Conservation (phyloP, 2,888 invertebrate species). For the Ceramica pisi region DNA sequence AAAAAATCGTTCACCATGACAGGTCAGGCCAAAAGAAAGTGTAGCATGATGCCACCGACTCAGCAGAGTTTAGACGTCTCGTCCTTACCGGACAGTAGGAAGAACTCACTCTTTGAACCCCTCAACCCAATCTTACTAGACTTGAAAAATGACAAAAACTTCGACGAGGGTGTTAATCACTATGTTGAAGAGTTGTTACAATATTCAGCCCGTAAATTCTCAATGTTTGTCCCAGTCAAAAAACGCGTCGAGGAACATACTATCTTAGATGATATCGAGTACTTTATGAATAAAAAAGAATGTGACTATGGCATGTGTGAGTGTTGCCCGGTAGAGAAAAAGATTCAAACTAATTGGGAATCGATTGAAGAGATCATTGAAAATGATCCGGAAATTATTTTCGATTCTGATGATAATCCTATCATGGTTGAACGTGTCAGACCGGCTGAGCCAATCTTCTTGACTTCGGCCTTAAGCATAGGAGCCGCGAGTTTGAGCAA, state of each 20-base stretch:
- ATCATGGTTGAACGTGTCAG: slow-evolving; percentile 80
- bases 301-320: slow-evolving; percentile 86
- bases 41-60: slow-evolving; percentile 75
- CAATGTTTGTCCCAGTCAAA: slow-evolving; percentile 76
- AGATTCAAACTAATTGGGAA: slow-evolving; percentile 81
- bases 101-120: slow-evolving; percentile 71
- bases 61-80: slow-evolving; percentile 71
- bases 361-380: slow-evolving; percentile 87
- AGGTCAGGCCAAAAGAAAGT: slow-evolving; percentile 91
- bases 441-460: slow-evolving; percentile 56
- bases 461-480: slow-evolving; percentile 60
- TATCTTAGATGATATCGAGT: slow-evolving; percentile 84
- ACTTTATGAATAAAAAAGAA: slow-evolving; percentile 84
- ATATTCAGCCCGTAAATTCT: slow-evolving; percentile 85
- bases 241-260: slow-evolving; percentile 76
- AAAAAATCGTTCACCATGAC: slow-evolving; percentile 95
- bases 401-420: slow-evolving; percentile 85
- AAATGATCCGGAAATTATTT: slow-evolving; percentile 88
- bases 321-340: slow-evolving; percentile 80
- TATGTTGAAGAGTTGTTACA: slow-evolving; percentile 81
- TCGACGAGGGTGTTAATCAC: slow-evolving; percentile 74
- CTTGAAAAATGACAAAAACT: slow-evolving; percentile 63
- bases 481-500: slow-evolving; percentile 71
- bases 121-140: slow-evolving; percentile 62
- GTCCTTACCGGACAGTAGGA: slow-evolving; percentile 72